Conservation (phyloP, 2,797 vertebrate species). For the Acipenser oxyrinchus region DNA sequence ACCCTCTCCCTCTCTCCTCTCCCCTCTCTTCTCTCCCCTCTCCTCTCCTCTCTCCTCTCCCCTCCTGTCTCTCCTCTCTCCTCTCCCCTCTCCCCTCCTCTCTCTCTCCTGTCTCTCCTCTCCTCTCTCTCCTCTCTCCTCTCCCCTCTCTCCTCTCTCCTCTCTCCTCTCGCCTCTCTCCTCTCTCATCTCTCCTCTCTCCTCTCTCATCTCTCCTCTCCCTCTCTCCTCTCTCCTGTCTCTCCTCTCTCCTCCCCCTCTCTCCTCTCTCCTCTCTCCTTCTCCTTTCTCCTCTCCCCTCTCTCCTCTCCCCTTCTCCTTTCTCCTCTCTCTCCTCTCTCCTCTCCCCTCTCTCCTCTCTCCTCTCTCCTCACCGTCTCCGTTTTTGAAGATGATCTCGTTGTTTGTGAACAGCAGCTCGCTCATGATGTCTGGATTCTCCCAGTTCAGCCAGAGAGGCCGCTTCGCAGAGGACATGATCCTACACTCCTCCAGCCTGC, state of each 20-base stretch:
- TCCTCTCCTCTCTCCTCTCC: no score
- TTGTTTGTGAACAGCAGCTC: slow-evolving; percentile 67
- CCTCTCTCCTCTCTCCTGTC: no score
- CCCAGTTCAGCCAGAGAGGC: slow-evolving; percentile 69
- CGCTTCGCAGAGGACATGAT: slow-evolving; percentile 68
- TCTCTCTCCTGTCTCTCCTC: no score
- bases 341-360: neutral
- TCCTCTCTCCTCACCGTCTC: slow-evolving; percentile 46
- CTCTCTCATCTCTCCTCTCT: neutral
- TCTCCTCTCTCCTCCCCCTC: no score
- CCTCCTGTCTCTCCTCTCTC: no score
- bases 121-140: no score
- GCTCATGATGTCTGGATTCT: slow-evolving; percentile 67
- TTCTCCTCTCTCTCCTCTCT: neutral
- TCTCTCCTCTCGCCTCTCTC: neutral
- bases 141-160: no score
- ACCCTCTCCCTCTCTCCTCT: no score
- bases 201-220: slow-evolving; percentile 28
- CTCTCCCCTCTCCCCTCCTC: no score
- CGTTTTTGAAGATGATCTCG: slow-evolving; percentile 70
- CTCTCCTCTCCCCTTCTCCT: neutral
- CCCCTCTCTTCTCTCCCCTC: no score
- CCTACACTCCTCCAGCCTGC: slow-evolving; percentile 59
- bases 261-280: no score
- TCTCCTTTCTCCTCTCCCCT: no score